These are phyloP conservation scores for Xestia xanthographa DNA, from an alignment of 2,888 invertebrate genomes.

Conservation along the genomic window DNA sequence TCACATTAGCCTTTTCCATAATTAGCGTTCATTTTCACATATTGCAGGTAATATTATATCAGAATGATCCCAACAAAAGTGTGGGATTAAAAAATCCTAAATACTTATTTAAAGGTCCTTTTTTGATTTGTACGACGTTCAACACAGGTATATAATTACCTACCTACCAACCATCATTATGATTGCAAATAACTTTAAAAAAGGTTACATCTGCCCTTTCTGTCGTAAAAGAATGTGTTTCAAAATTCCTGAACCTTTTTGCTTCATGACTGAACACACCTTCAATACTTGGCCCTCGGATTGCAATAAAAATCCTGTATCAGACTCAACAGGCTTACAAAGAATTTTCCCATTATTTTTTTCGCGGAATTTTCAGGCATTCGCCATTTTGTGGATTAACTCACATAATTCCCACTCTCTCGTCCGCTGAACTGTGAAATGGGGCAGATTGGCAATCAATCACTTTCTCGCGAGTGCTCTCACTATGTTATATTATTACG, in stretches of 20 bases:
- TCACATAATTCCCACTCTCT: conserved; percentile 50
- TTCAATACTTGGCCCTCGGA: neutral
- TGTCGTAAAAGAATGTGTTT: conserved; percentile 15
- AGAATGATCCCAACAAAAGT: neutral
- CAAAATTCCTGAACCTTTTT: conserved; percentile 27
- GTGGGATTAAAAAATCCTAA: neutral
- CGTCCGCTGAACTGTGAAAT: conserved; percentile 56
- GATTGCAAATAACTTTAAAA: neutral
- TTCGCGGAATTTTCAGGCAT: conserved; percentile 17
- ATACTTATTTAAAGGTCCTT: neutral
- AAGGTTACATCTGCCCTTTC: conserved; percentile 2
- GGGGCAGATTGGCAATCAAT: conserved; percentile 68
- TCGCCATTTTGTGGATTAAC: conserved; percentile 54
- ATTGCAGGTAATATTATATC: neutral
- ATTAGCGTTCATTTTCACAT: neutral
- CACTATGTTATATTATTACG: conserved; percentile 8
- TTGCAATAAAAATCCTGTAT: conserved; percentile 9
- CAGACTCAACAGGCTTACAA: conserved; percentile 47
- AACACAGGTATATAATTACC: neutral
- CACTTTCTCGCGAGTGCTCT: conserved; percentile 60
- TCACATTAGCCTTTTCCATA: neutral
- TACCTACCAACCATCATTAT: neutral
- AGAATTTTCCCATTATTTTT: conserved; percentile 33
- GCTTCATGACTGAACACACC: conserved; percentile 4
- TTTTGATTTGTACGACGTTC: neutral